Percentiles rank a stretch among this genome's conserved stretches.
phyloP scores from a whole-genome alignment of 2,888 invertebrate genomes.

The Trimorus sp. region DNA sequence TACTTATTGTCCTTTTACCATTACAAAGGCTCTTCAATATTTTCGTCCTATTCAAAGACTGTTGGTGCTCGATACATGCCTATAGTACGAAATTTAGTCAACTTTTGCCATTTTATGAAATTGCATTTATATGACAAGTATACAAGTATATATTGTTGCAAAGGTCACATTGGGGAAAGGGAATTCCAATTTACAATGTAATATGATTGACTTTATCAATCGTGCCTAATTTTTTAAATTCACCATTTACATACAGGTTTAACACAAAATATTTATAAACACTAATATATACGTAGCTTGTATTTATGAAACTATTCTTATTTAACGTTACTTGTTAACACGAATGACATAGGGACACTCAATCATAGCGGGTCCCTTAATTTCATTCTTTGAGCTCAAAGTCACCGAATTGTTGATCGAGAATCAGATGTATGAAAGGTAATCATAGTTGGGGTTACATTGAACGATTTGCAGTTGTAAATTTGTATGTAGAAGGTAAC shows the following conservation, averaged over 20 bases:
- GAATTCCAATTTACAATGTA: no score
- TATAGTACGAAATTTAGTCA: no score
- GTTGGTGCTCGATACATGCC: no score
- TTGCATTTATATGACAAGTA: no score
- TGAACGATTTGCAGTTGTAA: no score
- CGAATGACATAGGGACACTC: neutral
- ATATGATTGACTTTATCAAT: neutral
- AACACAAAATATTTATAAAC: slow-evolving; percentile 9
- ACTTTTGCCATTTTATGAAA: no score
- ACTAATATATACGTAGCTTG: slow-evolving; percentile 6
- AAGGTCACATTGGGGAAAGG: no score
- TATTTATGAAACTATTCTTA: neutral
- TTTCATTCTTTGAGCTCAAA: slow-evolving; percentile 1
- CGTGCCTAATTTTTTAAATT: slow-evolving; percentile 24
- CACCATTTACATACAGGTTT: neutral
- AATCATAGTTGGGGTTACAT: no score
- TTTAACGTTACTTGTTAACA: slow-evolving; percentile 14
- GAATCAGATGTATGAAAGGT: slow-evolving; percentile 1
- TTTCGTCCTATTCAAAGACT: neutral
- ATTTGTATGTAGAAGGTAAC: no score
- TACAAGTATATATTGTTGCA: no score
- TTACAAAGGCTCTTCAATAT: neutral
- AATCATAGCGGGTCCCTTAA: slow-evolving; percentile 1
- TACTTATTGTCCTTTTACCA: neutral
- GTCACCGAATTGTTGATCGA: slow-evolving; percentile 1